A percentile compares a stretch with the other conserved stretches of the same genome.
These are phyloP conservation scores for Neolamprologus sp. DNA, from an alignment of 2,113 vertebrate species.

Conservation along the genomic window DNA sequence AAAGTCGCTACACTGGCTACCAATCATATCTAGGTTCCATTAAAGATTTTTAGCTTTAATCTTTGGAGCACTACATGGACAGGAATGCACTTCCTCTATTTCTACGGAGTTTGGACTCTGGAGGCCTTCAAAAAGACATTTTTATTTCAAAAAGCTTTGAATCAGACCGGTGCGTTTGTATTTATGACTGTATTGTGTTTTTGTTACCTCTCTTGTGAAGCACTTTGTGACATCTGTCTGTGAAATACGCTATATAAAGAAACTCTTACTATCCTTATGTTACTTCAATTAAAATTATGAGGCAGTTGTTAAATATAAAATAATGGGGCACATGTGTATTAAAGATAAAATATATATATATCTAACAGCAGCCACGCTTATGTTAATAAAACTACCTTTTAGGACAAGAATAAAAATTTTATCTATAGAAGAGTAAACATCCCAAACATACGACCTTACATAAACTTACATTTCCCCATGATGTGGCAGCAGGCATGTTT, in stretches of 20 bases:
- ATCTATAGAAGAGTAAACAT: not conserved
- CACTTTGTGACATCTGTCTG: not conserved
- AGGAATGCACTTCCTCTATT: not conserved
- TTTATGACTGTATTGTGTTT: not conserved
- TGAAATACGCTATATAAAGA: not conserved
- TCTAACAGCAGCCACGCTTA: not conserved
- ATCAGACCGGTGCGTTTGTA: not conserved
- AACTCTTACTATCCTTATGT: not conserved
- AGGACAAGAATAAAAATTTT: not conserved
- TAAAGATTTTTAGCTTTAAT: not conserved
- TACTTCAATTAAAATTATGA: not conserved
- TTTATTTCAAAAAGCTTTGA: not conserved
- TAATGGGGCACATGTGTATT: not conserved
- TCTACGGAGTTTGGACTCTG: not conserved
- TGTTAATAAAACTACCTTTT: not conserved
- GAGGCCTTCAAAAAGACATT: not conserved
- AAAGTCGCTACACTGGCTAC: not conserved
- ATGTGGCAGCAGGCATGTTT: not conserved
- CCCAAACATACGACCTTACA: not conserved
- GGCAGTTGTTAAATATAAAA: not conserved
- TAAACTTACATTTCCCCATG: not conserved
- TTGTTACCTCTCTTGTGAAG: not conserved
- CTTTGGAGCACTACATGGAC: not conserved
- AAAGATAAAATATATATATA: not conserved
- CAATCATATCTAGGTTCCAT: not conserved